Evolutionary conservation across 37 sponge, comb jelly and placozoan genomes (phyloP).

Genomic region (Cliona cf. orientalis): DNA sequence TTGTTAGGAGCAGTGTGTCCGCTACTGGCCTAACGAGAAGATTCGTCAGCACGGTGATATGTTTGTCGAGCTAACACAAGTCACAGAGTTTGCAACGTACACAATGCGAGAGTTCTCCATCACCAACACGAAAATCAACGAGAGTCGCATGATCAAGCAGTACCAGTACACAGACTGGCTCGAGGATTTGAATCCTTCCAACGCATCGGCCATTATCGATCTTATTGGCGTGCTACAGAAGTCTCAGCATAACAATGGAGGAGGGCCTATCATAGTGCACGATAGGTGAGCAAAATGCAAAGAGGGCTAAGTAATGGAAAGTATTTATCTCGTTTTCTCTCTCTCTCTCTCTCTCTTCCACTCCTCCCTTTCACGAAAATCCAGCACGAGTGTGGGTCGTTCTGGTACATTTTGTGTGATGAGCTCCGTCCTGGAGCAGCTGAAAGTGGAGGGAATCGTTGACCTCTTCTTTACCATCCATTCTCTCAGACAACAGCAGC

Average conservation of each 20-base stretch:
- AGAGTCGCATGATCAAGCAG: slow-evolving; percentile 56
- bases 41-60: slow-evolving; percentile 74
- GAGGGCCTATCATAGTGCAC: slow-evolving; percentile 83
- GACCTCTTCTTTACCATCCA: slow-evolving; percentile 78
- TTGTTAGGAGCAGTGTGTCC: slow-evolving; percentile 69
- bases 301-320: background rate
- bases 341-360: background rate
- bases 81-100: slow-evolving; percentile 32
- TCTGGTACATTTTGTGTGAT: slow-evolving; percentile 72
- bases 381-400: slow-evolving; percentile 76
- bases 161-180: slow-evolving; percentile 82
- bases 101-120: slow-evolving; percentile 68
- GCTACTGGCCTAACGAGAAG: slow-evolving; percentile 73
- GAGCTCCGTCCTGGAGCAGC: slow-evolving; percentile 69
- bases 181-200: slow-evolving; percentile 42
- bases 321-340: background rate
- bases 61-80: slow-evolving; percentile 56
- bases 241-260: slow-evolving; percentile 59
- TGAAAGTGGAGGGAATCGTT: slow-evolving; percentile 80
- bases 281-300: slow-evolving; percentile 58
- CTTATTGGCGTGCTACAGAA: slow-evolving; percentile 75
- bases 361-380: background rate
- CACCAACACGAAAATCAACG: slow-evolving; percentile 77
- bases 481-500: slow-evolving; percentile 74
- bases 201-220: slow-evolving; percentile 49